Evolutionary conservation across 2,113 vertebrate genomes (phyloP), one percentile per base, ranked within the genome.

Genomic region (Brienomyrus brachyistius): DNA sequence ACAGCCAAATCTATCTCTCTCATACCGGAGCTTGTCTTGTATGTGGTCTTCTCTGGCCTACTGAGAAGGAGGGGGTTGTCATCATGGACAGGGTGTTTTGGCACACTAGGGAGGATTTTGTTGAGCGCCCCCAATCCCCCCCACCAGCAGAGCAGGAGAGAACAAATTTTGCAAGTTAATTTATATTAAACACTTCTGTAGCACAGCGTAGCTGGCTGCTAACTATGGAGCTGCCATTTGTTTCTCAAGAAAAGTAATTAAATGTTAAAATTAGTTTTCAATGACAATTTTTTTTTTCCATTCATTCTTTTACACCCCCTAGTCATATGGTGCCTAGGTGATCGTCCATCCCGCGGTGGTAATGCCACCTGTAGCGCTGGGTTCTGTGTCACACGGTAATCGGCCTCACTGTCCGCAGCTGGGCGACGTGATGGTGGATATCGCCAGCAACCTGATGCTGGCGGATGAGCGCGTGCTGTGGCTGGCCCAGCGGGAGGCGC

Each of bases 401-500:
- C 9, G 6, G 27, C 85, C n/a, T 94, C 85, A 89, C 83, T 85
- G 85, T 48, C 66, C 31, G 62, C 92, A 99, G 98, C 96, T 99
- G 0, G 98, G 98, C 0, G 97, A 98, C 0, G 98, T 99, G 91
- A 99, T 99, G 97, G 96, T 99, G 21, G 98, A 97, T 94, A 98
- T 99, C 91, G 97, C 98, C 17, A 99, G 98, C 91, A 99, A 99
- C 92, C 94, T 99, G 92, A 98, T 99, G 98, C 93, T 98, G 92
- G 97, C 98, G 0, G 98, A 99, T 1, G 98, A 99, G 91, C 95
- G 96, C 1, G 97, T 99, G 85, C 95, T 99, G 88, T 97, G 96
- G 97, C 96, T 97, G 96, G 98, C 98, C 0, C 98, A 99, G 94
- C 96, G 95, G 15, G 98, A 99, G 90, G 96, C 97, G 0, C 96